Evolutionary conservation across 2,113 vertebrate genomes (phyloP).

Genomic region (Zootoca vivipara): DNA sequence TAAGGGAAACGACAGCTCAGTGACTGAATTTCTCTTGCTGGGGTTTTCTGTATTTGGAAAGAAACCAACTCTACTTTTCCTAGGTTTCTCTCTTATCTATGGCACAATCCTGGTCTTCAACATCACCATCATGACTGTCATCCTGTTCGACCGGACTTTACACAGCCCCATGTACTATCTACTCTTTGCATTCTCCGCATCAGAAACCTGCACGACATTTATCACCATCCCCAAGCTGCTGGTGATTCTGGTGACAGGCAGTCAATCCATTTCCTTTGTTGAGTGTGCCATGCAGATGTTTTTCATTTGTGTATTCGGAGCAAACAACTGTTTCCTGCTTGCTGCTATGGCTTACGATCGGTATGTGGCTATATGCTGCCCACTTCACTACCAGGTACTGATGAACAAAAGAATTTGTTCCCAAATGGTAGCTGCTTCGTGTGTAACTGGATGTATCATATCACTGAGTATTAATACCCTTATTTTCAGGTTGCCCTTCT

Average conservation of each 20-base stretch:
- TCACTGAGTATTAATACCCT: not conserved
- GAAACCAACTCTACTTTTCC: constrained; percentile 37
- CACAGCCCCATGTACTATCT: constrained; percentile 30
- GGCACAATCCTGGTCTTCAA: not conserved
- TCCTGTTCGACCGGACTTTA: not conserved
- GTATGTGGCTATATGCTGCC: constrained; percentile 45
- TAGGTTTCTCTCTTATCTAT: not conserved
- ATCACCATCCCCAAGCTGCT: not conserved
- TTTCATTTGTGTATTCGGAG: constrained; percentile 32
- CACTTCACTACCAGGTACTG: constrained; percentile 6
- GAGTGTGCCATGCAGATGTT: constrained; percentile 10
- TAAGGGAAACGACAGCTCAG: not conserved
- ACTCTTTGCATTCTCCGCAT: constrained; percentile 8
- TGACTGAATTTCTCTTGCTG: constrained; percentile 65
- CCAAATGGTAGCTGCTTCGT: not conserved
- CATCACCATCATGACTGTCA: not conserved
- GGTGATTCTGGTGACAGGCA: not conserved
- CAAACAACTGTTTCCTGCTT: constrained; percentile 36
- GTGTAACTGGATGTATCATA: not conserved
- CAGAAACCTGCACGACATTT: constrained; percentile 14
- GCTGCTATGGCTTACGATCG: constrained; percentile 51
- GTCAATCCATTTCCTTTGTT: not conserved
- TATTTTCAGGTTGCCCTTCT: constrained; percentile 31
- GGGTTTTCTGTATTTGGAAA: constrained; percentile 55
- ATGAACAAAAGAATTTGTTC: not conserved